phyloP scores from a whole-genome alignment of 1,140 invertebrate genomes.

The Pseudomyrmex concolor region DNA sequence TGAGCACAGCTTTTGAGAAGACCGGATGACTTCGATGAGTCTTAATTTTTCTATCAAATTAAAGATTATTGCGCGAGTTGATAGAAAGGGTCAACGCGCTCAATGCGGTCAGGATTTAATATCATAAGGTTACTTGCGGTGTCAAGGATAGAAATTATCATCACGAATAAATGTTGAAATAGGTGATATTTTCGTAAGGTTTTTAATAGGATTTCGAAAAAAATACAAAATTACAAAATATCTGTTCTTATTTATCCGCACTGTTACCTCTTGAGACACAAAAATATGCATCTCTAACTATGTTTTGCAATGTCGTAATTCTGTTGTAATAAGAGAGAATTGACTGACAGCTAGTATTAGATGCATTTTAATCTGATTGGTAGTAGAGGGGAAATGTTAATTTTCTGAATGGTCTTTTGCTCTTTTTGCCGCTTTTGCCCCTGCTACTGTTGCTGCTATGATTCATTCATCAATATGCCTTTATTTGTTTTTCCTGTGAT shows the following conservation, averaged over 20 bases:
- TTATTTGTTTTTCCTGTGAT: conserved; percentile 1
- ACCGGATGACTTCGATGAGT: conserved; percentile 35
- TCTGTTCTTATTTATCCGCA: neutral
- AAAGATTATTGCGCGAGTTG: conserved; percentile 36
- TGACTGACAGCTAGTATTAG: neutral
- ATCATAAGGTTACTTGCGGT: conserved; percentile 64
- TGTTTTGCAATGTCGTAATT: neutral
- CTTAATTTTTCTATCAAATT: conserved; percentile 57
- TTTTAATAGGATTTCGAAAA: conserved; percentile 4
- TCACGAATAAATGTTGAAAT: conserved; percentile 60
- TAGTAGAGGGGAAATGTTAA: neutral
- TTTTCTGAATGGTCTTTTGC: neutral
- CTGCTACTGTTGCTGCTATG: too few species aligned
- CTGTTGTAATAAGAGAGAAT: neutral
- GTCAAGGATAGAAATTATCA: conserved; percentile 69
- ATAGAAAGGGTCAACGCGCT: conserved; percentile 65
- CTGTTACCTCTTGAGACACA: too few species aligned
- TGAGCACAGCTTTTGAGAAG: conserved; percentile 15
- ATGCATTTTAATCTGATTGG: conserved; percentile 2
- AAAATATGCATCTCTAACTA: neutral
- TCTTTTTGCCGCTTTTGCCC: neutral
- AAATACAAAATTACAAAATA: neutral
- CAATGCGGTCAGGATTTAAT: conserved; percentile 27
- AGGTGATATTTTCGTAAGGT: conserved; percentile 29
- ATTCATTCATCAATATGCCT: neutral